Conservation (phyloP, 2,797 vertebrate genomes). For the Leuciscus waleckii region DNA sequence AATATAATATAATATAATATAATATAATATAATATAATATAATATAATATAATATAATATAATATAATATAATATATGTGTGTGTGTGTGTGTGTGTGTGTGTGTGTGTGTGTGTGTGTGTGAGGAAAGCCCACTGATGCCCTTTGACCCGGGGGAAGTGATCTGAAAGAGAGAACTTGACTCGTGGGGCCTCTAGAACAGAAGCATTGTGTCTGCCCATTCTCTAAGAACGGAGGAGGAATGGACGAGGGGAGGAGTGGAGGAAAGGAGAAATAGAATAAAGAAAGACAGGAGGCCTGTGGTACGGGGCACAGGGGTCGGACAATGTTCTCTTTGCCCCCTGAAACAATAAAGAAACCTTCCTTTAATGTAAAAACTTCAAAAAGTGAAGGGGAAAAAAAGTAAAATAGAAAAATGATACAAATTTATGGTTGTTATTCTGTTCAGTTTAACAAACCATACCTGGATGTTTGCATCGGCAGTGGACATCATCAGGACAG, state of each 20-base stretch:
- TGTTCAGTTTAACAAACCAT: conserved; percentile 2
- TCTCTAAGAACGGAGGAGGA: conserved; percentile 61
- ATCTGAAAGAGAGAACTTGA: conserved; percentile 81
- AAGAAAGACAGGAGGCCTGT: conserved; percentile 50
- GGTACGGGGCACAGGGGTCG: conserved; percentile 46
- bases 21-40: too few relatives aligned
- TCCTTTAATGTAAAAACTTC: conserved; percentile 17
- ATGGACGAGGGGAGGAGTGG: conserved; percentile 38
- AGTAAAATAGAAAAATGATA: background rate
- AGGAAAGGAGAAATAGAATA: conserved; percentile 38
- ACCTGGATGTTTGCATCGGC: background rate
- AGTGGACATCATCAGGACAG: background rate
- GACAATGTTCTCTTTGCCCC: conserved; percentile 34
- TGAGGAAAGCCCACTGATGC: conserved; percentile 73
- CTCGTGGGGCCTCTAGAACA: conserved; percentile 78
- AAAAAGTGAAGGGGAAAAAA: background rate
- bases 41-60: background rate
- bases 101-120: conserved; percentile 49
- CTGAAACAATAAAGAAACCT: conserved; percentile 37
- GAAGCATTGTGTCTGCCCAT: conserved; percentile 76
- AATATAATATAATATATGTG: conserved; percentile 5
- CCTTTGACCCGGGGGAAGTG: conserved; percentile 79
- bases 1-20: too few relatives aligned
- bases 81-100: conserved; percentile 45
- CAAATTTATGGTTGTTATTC: background rate